These are phyloP conservation scores for Tupiocoris notatus DNA, from an alignment of 2,888 invertebrate species.

Conservation along the genomic window DNA sequence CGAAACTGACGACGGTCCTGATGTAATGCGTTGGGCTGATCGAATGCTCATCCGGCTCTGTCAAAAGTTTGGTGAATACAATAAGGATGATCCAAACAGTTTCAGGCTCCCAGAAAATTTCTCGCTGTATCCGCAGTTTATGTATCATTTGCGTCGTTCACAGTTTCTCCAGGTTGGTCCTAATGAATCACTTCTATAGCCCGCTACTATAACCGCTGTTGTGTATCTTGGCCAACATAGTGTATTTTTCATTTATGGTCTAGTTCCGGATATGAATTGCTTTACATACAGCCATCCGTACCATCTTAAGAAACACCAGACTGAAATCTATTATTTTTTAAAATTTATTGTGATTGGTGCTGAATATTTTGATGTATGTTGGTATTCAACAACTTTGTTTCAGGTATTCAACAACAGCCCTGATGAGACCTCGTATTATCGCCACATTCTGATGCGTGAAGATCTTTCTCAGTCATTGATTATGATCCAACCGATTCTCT, in stretches of 20 bases:
- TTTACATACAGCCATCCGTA: too few relatives aligned
- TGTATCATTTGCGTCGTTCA: slow-evolving; percentile 97
- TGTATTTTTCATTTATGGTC: too few relatives aligned
- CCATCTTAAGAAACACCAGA: too few relatives aligned
- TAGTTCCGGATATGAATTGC: too few relatives aligned
- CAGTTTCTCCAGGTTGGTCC: slow-evolving; percentile 94
- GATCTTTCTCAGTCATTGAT: slow-evolving; percentile 95
- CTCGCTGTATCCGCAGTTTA: slow-evolving; percentile 97
- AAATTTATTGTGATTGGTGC: too few relatives aligned
- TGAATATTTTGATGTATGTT: too few relatives aligned
- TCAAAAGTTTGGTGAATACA: slow-evolving; percentile 98
- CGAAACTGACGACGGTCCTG: slow-evolving; percentile 92
- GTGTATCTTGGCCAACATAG: too few relatives aligned
- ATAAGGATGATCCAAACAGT: slow-evolving; percentile 94
- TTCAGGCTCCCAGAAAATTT: slow-evolving; percentile 96
- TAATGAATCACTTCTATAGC: too few relatives aligned
- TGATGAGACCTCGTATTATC: slow-evolving; percentile 98
- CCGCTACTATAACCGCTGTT: too few relatives aligned
- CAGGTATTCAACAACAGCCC: slow-evolving; percentile 97
- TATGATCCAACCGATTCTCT: slow-evolving; percentile 99
- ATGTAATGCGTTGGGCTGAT: slow-evolving; percentile 98
- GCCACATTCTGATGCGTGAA: slow-evolving; percentile 96
- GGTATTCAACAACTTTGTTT: too few relatives aligned
- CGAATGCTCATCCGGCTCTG: slow-evolving; percentile 97
- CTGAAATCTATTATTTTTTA: too few relatives aligned